A percentile compares a stretch with the other conserved stretches of the same genome.
Conservation (phyloP, 2,888 invertebrate species). For the Chirona hameri region DNA sequence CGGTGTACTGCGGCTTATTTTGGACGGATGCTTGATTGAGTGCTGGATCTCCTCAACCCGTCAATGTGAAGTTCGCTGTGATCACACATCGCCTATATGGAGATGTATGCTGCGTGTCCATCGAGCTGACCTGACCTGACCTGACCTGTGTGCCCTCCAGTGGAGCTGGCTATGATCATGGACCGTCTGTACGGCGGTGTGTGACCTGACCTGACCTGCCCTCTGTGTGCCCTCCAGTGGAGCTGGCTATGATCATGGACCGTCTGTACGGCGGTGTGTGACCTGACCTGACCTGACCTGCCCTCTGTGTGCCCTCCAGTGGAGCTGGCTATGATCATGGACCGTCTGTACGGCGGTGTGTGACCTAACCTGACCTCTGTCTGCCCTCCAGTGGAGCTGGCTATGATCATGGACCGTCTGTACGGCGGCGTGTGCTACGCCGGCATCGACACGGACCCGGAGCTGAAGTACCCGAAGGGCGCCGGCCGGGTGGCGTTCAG, state of each 20-base stretch:
- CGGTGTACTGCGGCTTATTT: too few relatives aligned
- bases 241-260: background rate
- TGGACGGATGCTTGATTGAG: too few relatives aligned
- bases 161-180: background rate
- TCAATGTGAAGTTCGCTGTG: background rate
- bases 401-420: constrained; percentile 59
- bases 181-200: background rate
- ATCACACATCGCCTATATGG: background rate
- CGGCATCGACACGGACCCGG: constrained; percentile 98
- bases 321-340: background rate
- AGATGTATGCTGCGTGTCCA: background rate
- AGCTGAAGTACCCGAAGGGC: constrained; percentile 98
- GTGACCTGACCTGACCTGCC: background rate
- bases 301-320: background rate
- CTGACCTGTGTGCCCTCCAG: background rate
- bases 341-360: background rate
- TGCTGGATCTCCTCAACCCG: too few relatives aligned
- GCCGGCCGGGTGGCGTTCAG: constrained; percentile 98
- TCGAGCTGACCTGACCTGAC: background rate
- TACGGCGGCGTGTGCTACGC: constrained; percentile 99
- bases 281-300: constrained; percentile 2
- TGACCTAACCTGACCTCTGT: background rate
- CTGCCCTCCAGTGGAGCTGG: too few relatives aligned
- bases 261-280: background rate
- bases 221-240: background rate